Evolutionary conservation across 2,888 invertebrate species (phyloP).

Genomic region (Trichogramma dendrolimi): DNA sequence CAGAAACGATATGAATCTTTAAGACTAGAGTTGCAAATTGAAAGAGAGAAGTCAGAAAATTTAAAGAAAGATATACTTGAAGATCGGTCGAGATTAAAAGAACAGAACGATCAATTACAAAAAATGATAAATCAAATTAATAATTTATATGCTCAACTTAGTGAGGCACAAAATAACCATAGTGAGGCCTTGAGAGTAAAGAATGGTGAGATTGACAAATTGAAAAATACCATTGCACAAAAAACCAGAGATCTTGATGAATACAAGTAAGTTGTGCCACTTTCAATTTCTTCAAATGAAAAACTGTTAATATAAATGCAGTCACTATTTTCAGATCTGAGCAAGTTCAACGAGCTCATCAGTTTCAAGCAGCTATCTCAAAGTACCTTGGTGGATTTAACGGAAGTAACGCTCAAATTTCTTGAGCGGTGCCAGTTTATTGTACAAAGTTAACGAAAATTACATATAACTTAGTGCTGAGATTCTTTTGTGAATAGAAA

Average conservation of each 20-base stretch:
- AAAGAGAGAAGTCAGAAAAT: slow-evolving; percentile 36
- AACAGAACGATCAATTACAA: slow-evolving; percentile 39
- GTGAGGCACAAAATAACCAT: slow-evolving; percentile 39
- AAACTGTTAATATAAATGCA: slow-evolving; percentile 5
- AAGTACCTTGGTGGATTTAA: slow-evolving; percentile 42
- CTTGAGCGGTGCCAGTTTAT: not conserved
- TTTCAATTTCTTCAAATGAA: not conserved
- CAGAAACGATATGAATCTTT: slow-evolving; percentile 41
- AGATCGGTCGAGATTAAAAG: slow-evolving; percentile 37
- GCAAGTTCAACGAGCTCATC: slow-evolving; percentile 44
- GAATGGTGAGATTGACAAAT: slow-evolving; percentile 39
- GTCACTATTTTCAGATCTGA: slow-evolving; percentile 38
- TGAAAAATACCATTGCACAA: slow-evolving; percentile 36
- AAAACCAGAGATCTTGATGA: slow-evolving; percentile 42
- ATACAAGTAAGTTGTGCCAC: slow-evolving; percentile 36
- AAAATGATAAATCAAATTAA: slow-evolving; percentile 38
- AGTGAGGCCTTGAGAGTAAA: slow-evolving; percentile 37
- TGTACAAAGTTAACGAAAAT: not conserved
- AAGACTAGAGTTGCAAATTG: slow-evolving; percentile 42
- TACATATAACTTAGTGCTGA: not conserved
- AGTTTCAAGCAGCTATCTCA: slow-evolving; percentile 45
- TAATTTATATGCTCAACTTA: slow-evolving; percentile 38
- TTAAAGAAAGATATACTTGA: slow-evolving; percentile 40
- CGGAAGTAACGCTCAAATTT: slow-evolving; percentile 29
- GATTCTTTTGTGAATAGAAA: not conserved